phyloP scores from a whole-genome alignment of 2,888 invertebrate species.

The Mylabris sibirica region DNA sequence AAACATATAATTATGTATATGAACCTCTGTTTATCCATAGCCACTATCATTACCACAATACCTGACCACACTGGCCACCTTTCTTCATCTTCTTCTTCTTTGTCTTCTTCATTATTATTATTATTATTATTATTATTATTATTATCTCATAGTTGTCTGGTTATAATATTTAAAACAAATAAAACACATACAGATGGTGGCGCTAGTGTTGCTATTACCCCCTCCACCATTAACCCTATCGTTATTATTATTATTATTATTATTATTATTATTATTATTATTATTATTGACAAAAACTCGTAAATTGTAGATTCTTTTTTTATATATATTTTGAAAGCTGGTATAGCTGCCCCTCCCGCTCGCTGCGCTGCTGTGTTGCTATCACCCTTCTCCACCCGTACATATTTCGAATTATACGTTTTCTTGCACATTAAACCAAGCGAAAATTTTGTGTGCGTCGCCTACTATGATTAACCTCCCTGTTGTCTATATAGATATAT shows the following conservation, averaged over 20 bases:
- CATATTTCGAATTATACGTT: conserved; percentile 6
- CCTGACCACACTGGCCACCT: conserved; percentile 47
- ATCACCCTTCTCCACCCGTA: background rate
- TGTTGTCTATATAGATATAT: background rate
- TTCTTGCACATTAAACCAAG: conserved; percentile 11
- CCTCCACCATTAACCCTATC: conserved; percentile 33
- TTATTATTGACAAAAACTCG: background rate
- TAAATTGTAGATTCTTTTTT: background rate
- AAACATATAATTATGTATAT: conserved; percentile 64
- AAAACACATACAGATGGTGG: background rate
- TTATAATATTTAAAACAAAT: background rate
- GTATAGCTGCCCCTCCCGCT: no score
- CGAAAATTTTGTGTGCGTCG: conserved; percentile 11
- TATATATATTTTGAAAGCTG: background rate
- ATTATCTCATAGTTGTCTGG: background rate
- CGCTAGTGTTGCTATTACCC: background rate
- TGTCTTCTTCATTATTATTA: background rate
- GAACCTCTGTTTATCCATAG: conserved; percentile 61
- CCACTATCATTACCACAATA: conserved; percentile 58
- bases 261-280: background rate
- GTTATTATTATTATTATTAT: background rate
- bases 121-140: background rate
- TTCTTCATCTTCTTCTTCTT: background rate
- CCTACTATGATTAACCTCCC: conserved; percentile 7
- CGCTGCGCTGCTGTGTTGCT: no score